phyloP scores from a whole-genome alignment of 2,113 vertebrate genomes.

The Tetrao urogallus region DNA sequence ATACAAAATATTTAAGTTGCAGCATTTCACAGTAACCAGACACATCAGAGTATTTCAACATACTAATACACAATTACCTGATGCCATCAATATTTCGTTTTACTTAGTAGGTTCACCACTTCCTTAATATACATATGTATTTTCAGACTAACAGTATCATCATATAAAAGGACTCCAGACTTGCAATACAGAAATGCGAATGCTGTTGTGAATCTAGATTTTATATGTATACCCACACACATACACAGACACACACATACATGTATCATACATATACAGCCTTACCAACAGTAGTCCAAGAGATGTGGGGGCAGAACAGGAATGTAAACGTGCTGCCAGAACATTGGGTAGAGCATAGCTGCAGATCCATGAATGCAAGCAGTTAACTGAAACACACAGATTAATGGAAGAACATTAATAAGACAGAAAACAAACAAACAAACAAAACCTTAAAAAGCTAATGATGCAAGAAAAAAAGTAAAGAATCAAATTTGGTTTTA shows the following conservation, averaged over 20 bases:
- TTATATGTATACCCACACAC: background rate
- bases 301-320: conserved; percentile 96
- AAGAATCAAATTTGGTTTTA: background rate
- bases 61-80: background rate
- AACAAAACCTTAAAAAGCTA: background rate
- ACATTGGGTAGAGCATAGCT: conserved; percentile 98
- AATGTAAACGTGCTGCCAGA: conserved; percentile 99
- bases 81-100: background rate
- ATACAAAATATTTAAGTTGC: background rate
- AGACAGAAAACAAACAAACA: background rate
- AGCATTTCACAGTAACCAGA: background rate
- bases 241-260: background rate
- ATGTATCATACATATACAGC: background rate
- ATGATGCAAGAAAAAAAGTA: background rate
- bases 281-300: conserved; percentile 99
- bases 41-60: background rate
- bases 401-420: background rate
- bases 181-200: background rate
- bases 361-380: conserved; percentile 96
- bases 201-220: background rate
- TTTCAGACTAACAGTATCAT: background rate
- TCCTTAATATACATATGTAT: background rate
- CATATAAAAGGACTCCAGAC: background rate
- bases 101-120: background rate
- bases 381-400: conserved; percentile 86